Base-by-base conservation (phyloP, 2,797 vertebrate genomes). In the Gymnoscopelus microlampas region DNA sequence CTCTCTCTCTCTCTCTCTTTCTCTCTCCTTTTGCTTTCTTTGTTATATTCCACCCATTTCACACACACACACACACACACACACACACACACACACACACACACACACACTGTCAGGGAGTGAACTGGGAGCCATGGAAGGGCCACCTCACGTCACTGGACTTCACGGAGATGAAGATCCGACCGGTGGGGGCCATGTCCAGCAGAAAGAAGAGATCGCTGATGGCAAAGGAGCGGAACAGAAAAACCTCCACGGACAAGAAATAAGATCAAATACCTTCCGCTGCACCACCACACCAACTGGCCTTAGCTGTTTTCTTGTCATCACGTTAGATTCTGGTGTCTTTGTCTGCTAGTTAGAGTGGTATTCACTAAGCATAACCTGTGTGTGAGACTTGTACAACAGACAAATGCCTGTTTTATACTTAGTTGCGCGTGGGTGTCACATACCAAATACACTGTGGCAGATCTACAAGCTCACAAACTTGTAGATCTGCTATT, bases 111-210 rank as follows among this genome's bases (percentile, higher is more conserved):
- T 75, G 29, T 7, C 70, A 97, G 95, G 94, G 94, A 1, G 92
- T 97, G 75, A 98, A 97, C 78, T 97, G 96, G 95, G 92, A 97
- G 70, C 95, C 96, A 0, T 97, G 96, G 95, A 97, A 97, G 88
- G 96, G 96, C 67, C 95, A 96, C 54, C 91, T 96, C 64, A 92
- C 89, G 58, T 97, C 96, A 68, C 95, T 98, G 5, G 94, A 96
- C 82, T 96, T 93, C 70, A 94, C 92, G 0, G 95, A 97, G 81
- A 92, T 97, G 92, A 97, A 96, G 90, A 96, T 98, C 67, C 81
- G 87, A 63, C 94, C 96, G 0, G 68, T 87, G 56, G 91, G 81
- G 51, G 81, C 83, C 70, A 0, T 80, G 87, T 75, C 79, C 67
- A 65, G 39, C 85, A 92, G 92, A 78, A 95, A 91, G 86, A 95